Evolutionary conservation across 2,113 vertebrate species (phyloP), one percentile per base, ranked within the genome.

Genomic region (Pagrus major): DNA sequence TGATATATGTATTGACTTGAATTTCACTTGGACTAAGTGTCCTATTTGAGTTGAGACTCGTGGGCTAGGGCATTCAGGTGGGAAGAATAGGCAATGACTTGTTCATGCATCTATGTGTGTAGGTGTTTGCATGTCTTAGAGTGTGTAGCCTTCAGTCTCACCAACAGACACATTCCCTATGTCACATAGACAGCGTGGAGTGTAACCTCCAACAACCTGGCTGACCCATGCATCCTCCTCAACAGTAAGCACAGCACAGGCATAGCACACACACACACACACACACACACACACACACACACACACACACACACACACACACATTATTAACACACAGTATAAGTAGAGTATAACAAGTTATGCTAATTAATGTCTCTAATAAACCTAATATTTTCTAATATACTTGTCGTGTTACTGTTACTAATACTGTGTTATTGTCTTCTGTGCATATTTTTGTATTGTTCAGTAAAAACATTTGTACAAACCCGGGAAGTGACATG

Each of bases 191-290:
- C 63, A 76, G 65, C 4, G 16, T 80, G 83, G 75, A 88, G 76
- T 83, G 80, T 81, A 63, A 81, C 77, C 85, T 55, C 64, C 65
- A 59, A 73, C 74, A 83, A 81, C 85, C 87, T 64, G 44, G 49
- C 58, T 87, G 87, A 91, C 67, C 82, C 71, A 73, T 39, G 21
- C 60, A 23, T 59, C 71, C 39, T 71, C 37, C 58, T 80, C 72
- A 76, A 12, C 58, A 61, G 60, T 71, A 68, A 29, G 49, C 41
- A 37, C 47, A 65, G 5, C 31, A 59, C 35, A 71, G 6, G 15
- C 52, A 9, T 27, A 29, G 16, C 25, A 49, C 39, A 44, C 42
- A 42, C 41, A 46, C n/a, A 71, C 49, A 41, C 46, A 75, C 25
- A 55, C 47, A 64, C 47, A 70, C 56, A 51, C 44, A 42, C 56